A percentile compares a stretch with the other conserved stretches of the same genome.
Conservation (phyloP, 1,140 invertebrate species). For the Trichonephila clavipes region DNA sequence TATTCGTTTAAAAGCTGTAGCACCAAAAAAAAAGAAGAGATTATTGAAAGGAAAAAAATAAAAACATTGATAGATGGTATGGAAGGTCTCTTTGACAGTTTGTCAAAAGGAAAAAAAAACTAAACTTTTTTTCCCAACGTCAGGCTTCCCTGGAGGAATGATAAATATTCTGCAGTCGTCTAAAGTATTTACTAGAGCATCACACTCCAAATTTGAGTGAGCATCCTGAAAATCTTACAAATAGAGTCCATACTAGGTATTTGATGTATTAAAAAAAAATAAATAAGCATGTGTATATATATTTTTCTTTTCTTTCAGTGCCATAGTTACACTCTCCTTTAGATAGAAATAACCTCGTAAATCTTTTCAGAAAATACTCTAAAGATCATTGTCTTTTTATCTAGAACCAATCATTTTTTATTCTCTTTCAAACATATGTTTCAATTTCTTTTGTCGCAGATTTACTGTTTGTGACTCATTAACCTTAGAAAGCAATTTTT, state of each 20-base stretch:
- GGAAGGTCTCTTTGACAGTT: conserved; percentile 71
- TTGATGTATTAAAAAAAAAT: conserved; percentile 51
- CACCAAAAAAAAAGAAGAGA: conserved; percentile 34
- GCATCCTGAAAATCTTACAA: conserved; percentile 35
- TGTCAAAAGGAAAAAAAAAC: conserved; percentile 57
- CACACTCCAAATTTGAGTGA: conserved; percentile 61
- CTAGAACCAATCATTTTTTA: background rate
- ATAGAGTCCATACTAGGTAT: background rate
- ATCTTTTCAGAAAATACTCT: background rate
- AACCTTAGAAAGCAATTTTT: too few species aligned
- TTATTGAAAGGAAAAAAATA: conserved; percentile 70
- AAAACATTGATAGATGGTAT: conserved; percentile 71
- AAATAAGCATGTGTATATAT: background rate
- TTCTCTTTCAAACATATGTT: background rate
- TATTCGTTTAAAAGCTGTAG: conserved; percentile 69
- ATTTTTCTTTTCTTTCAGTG: background rate
- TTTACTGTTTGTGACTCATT: too few species aligned
- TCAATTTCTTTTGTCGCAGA: too few species aligned
- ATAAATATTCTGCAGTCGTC: conserved; percentile 66
- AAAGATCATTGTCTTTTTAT: background rate
- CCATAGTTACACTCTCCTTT: background rate
- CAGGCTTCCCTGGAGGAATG: conserved; percentile 56
- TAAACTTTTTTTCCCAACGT: conserved; percentile 21
- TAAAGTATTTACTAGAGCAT: conserved; percentile 67
- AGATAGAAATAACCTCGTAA: background rate